Evolutionary conservation across 1,140 invertebrate genomes (phyloP).

Genomic region (Pectinophora gossypiella): DNA sequence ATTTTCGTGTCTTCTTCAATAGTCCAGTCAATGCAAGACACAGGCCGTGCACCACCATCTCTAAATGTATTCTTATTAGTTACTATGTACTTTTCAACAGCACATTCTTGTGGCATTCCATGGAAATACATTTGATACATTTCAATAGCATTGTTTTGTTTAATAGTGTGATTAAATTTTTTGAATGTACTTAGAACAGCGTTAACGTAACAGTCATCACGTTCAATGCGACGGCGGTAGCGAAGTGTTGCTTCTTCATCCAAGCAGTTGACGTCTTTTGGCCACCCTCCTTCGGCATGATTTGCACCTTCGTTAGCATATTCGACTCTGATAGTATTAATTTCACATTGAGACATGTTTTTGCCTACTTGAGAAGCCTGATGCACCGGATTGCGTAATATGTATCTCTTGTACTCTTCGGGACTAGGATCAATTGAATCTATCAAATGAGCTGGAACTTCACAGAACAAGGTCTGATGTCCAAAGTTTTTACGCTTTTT

Average conservation of each 20-base stretch:
- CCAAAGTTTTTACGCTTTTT: not conserved
- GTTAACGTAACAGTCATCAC: conserved; percentile 92
- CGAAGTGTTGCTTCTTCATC: conserved; percentile 90
- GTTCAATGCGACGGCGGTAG: conserved; percentile 94
- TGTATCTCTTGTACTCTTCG: conserved; percentile 78
- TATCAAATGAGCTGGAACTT: conserved; percentile 80
- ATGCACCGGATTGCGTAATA: conserved; percentile 82
- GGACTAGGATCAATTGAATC: conserved; percentile 84
- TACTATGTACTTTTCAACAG: conserved; percentile 80
- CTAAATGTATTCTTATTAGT: conserved; percentile 85
- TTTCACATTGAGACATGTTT: conserved; percentile 76
- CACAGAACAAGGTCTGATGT: conserved; percentile 81
- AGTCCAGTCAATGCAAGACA: conserved; percentile 88
- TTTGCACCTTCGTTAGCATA: conserved; percentile 85
- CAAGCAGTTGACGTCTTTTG: conserved; percentile 91
- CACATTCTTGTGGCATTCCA: conserved; percentile 75
- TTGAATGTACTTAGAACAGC: conserved; percentile 83
- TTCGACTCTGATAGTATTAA: conserved; percentile 80
- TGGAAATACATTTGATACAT: conserved; percentile 93
- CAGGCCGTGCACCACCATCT: conserved; percentile 75
- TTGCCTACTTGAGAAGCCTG: conserved; percentile 77
- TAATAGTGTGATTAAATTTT: conserved; percentile 86
- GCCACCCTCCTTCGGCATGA: conserved; percentile 97
- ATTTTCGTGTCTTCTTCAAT: conserved; percentile 84
- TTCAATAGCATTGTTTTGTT: conserved; percentile 94